Base-by-base conservation (phyloP, 2,888 invertebrate genomes). In the Spodoptera littoralis region DNA sequence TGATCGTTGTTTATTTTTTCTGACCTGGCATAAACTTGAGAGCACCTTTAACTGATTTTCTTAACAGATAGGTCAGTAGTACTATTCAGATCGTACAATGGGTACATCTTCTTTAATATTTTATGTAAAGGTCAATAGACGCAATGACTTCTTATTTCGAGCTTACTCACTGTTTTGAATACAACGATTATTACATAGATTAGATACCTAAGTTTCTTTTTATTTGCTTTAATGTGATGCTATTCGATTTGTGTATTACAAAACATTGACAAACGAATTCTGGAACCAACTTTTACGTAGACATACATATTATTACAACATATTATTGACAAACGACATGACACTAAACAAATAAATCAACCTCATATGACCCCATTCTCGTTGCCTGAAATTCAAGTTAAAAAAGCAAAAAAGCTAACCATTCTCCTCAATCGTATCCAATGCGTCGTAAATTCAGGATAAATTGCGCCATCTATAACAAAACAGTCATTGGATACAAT, bases 401-500 rank as follows among this genome's bases (percentile, higher is more conserved):
- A 24, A 49, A 44, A 11, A 49, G 2, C 30, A 66, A 62, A 57
- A 60, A 60, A 22, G n/a, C n/a, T 12, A 4, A 24, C 30, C 24
- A 24, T 47, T 42, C 44, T 43, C 41, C 27, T 46, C 36, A 36
- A 12, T 44, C 22, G n/a, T n/a, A 48, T 56, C 53, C 73, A 77
- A 50, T 46, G 51, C 36, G 41, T 30, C 24, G n/a, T 52, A 11
- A 18, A 44, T 59, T 22, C 48, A 50, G 11, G 11, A 27, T 9
- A 27, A 18, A 11, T 13, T 24, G 47, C 12, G 8, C n/a, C 44
- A 18, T 66, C 5, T 58, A 36, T 62, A 54, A 57, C 62, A 48
- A 68, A 72, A 53, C 46, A 63, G 52, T 64, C 72, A 72, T 73
- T 80, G 81, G 69, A 56, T 46, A 48, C 53, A 54, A 58, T n/a